Evolutionary conservation across 92 coral and sea anemone species (phyloP), one percentile per base, ranked within the genome.

Genomic region (Nematostella vectensis): DNA sequence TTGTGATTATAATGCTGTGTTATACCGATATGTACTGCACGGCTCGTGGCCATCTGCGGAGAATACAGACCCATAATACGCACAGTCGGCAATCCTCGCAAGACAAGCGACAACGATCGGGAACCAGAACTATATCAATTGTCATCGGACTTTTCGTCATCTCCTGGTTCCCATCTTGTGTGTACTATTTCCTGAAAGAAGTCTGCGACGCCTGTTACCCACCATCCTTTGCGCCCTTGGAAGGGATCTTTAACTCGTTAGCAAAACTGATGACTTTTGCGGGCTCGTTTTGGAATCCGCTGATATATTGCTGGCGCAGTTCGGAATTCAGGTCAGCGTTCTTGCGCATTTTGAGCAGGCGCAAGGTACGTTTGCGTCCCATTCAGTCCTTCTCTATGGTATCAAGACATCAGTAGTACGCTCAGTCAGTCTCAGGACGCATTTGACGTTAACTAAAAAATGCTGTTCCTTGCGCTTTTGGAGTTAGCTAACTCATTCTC

Each of bases 111-210:
- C 82, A 88, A 10, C 65, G 80, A 2, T 76, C 79, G 31, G 96
- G 94, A 0, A 93, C 81, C 52, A 78, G 48, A 25, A 93, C 99
- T 26, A 73, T 93, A 2, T 50, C 85, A 3, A 86, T 93, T 8
- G 88, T 93, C 3, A 81, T 93, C 11, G 99, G 99, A 0, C 66
- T 93, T 4, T 93, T 93, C 56, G 70, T 93, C 24, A 54, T 81
- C 28, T 78, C 89, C 25, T 93, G 99, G 99, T 72, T 93, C 21
- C 99, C 99, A 3, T 86, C 99, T 17, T 86, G 93, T 25, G 47
- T 86, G 36, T 93, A 93, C 43, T 93, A 93, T 72, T 93, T 86
- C 60, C 64, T 87, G 15, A 63, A 56, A 19, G 73, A 71, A 53
- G 80, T 83, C 6, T 93, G 99, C 50, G 75, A 76, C 27, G 40